These are phyloP conservation scores for Myotis davidii DNA, from an alignment of 2,113 vertebrate species.

Conservation along the genomic window DNA sequence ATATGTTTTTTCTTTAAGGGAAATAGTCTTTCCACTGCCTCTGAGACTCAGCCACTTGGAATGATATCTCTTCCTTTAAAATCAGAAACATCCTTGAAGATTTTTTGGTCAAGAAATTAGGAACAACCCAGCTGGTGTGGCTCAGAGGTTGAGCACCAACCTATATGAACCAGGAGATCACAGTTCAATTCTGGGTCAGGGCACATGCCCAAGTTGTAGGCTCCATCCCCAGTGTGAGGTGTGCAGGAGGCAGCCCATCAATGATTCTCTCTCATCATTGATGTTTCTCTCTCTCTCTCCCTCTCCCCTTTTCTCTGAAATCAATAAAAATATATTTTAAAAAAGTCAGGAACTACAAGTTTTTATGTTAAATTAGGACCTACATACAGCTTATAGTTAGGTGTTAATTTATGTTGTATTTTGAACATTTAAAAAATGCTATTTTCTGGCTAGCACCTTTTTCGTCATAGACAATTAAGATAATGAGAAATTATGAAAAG, in stretches of 20 bases:
- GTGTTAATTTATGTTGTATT: neutral
- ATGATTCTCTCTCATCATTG: too few species aligned
- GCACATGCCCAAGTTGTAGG: too few species aligned
- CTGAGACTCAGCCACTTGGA: slow-evolving; percentile 1
- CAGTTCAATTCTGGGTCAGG: too few species aligned
- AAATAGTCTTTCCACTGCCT: neutral
- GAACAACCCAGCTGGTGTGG: neutral
- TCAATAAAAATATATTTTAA: too few species aligned
- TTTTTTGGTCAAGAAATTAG: neutral
- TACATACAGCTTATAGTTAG: neutral
- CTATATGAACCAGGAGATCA: too few species aligned
- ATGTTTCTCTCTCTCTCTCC: too few species aligned
- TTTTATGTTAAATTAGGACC: neutral
- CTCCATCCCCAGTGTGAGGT: too few species aligned
- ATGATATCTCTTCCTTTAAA: neutral
- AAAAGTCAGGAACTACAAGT: neutral
- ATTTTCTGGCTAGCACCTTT: neutral
- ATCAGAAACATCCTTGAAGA: neutral
- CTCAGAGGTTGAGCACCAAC: too few species aligned
- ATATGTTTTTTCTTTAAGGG: neutral
- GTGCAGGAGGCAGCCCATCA: too few species aligned
- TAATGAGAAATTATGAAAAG: neutral
- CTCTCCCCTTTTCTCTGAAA: too few species aligned
- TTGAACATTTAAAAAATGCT: neutral
- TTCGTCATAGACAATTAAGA: neutral